Base-by-base conservation (phyloP, 2,797 vertebrate species). In the Lepus townsendii region DNA sequence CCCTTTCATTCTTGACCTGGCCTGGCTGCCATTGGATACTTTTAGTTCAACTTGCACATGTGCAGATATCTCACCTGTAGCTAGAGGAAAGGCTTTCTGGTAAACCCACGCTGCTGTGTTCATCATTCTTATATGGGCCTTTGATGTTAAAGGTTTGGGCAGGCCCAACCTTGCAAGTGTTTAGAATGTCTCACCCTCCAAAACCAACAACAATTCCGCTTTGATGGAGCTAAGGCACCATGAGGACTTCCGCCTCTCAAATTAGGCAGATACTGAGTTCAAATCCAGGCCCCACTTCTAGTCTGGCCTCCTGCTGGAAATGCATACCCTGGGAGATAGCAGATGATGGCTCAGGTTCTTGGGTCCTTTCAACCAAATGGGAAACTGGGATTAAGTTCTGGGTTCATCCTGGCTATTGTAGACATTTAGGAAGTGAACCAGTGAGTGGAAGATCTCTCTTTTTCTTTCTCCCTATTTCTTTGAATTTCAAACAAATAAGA, bases 181-280 rank as follows among this genome's bases (percentile, higher is more conserved):
- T 60, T 57, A 52, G 60, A 90, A 60, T 4, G 17, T 9, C 22
- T 92, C 63, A 86, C 19, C 42, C 6, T 86, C 32, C 79, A 83
- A 86, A 84, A 14, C 30, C 12, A 2, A 42, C 19, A n/a, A 32
- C 4, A 22, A 19, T n/a, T 22, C 1, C 35, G 38, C 54, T 95
- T 80, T 47, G 20, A 86, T 57, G 42, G 24, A 54, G 83, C 20
- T 35, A 22, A 83, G 35, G 8, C 3, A n/a, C 11, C 16, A 2
- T 5, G 14, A 66, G 32, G 79, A 65, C 13, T 38, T 91, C 84
- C 30, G 90, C 69, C 88, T 95, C 96, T 91, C 63, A 85, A 73
- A 69, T n/a, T 13, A 3, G 1, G 72, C 26, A 19, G 80, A 96
- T 72, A 83, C 69, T 57, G 54, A 20, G 54, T 57, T 57, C 17